phyloP scores from a whole-genome alignment of 2,797 vertebrate species.

The Chromis chromis region DNA sequence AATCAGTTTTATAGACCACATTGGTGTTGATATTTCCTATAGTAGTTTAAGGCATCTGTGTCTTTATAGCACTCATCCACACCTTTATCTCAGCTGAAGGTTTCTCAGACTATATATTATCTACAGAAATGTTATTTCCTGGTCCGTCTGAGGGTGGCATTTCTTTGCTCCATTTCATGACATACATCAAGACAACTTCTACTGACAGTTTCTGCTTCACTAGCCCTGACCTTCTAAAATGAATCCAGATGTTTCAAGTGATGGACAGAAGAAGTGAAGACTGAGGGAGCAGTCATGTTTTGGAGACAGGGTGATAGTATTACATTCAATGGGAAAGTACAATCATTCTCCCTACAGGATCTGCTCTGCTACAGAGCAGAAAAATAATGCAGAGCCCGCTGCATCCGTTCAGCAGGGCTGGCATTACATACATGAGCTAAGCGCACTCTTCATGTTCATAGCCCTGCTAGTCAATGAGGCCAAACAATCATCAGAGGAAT shows the following conservation, averaged over 20 bases:
- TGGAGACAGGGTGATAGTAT: constrained; percentile 49
- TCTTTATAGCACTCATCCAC: constrained; percentile 10
- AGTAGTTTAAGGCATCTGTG: constrained; percentile 10
- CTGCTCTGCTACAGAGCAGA: constrained; percentile 30
- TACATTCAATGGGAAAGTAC: constrained; percentile 42
- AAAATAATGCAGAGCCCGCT: constrained; percentile 36
- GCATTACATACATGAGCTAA: constrained; percentile 22
- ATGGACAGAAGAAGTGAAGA: constrained; percentile 67
- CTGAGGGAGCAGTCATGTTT: constrained; percentile 45
- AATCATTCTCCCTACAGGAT: constrained; percentile 45
- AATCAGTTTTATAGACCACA: constrained; percentile 3
- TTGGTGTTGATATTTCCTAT: constrained; percentile 4
- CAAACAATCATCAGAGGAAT: constrained; percentile 12
- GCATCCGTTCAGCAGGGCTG: constrained; percentile 28
- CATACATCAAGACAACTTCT: constrained; percentile 71
- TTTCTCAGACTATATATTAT: constrained; percentile 55
- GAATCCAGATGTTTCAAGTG: constrained; percentile 80
- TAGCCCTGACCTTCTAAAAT: constrained; percentile 79
- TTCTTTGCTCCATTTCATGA: constrained; percentile 74
- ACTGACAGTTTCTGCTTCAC: constrained; percentile 69
- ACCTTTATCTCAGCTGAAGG: constrained; percentile 42
- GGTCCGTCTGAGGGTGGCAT: constrained; percentile 72
- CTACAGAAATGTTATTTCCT: constrained; percentile 73
- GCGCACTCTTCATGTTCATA: constrained; percentile 38
- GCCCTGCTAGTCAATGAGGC: constrained; percentile 33